Evolutionary conservation across 2,113 vertebrate genomes (phyloP), one percentile per base, ranked within the genome.

Genomic region (Clarias gariepinus): DNA sequence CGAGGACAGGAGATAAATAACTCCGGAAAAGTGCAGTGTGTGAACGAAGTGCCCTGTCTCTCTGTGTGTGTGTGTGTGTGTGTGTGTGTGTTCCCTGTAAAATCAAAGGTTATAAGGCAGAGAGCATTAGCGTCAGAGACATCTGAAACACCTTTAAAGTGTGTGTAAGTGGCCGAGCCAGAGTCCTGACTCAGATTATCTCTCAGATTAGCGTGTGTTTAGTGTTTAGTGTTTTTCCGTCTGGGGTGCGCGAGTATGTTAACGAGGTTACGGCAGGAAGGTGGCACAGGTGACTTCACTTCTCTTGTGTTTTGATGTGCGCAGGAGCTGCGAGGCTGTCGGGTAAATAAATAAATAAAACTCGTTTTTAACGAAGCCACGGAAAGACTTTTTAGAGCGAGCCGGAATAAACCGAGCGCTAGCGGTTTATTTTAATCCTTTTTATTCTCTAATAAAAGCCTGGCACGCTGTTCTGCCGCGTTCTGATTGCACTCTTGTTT

Each of bases 1-100:
- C 10, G 33, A 69, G 82, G 19, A n/a, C 41, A 6, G 69, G 71
- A 87, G 61, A 87, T 84, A 71, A 85, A 88, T 78, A 85, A 64
- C 71, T 52, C 33, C 52, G 33, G 15, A 41, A 83, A 53, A 16
- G 23, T 5, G 15, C 68, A 61, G 30, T 63, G 16, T 58, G 63
- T 78, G 55, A 60, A 12, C 21, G 33, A 71, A 33, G 16, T 47
- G 41, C 18, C 4, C 30, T 36, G 30, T 10, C 2, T 21, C 25
- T 52, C 19, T 30, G 30, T 52, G 64, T 36, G 33, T 73, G 76
- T 81, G 63, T 53, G 36, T 15, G 57, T 58, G 63, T 18, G 47
- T 83, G 64, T 83, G 64, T 33, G 64, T 33, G 82, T 71, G 64
- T 57, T 57, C 58, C 7, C 28, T 33, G 28, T 69, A 36, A 55